Percentiles rank a stretch among this genome's conserved stretches.
phyloP scores from a whole-genome alignment of 2,113 vertebrate species.

The Catharus bicknelli region DNA sequence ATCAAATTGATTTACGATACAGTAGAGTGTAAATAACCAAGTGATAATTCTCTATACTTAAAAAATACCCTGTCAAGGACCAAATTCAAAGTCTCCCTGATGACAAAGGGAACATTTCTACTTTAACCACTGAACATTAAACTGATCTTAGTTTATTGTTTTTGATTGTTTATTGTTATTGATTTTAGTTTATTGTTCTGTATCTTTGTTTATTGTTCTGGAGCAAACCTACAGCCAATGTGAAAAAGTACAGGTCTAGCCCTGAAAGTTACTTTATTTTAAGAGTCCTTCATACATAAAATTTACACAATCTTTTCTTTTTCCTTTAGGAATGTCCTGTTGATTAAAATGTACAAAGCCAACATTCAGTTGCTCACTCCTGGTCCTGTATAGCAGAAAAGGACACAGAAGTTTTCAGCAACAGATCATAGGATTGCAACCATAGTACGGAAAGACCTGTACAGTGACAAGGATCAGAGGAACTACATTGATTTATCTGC shows the following conservation, averaged over 20 bases:
- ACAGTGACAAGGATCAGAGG: neutral
- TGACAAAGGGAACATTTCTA: neutral
- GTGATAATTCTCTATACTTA: neutral
- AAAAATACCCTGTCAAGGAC: neutral
- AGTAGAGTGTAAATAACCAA: neutral
- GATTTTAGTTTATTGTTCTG: too few species aligned
- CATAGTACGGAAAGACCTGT: rapidly evolving
- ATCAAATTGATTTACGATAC: neutral
- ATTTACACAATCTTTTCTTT: neutral
- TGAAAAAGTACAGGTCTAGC: neutral
- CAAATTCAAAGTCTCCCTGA: neutral
- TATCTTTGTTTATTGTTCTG: neutral
- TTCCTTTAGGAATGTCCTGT: neutral
- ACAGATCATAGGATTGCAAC: neutral
- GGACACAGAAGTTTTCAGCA: neutral
- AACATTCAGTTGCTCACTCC: neutral
- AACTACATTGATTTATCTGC: neutral
- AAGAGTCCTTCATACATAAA: neutral
- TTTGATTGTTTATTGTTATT: too few species aligned
- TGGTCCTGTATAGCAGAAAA: neutral
- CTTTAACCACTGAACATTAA: neutral
- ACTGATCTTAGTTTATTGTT: neutral
- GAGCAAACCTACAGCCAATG: neutral
- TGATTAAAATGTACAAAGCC: neutral
- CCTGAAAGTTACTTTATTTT: neutral